Evolutionary conservation across 2,113 vertebrate species (phyloP).

Genomic region (Cygnus buccinator): DNA sequence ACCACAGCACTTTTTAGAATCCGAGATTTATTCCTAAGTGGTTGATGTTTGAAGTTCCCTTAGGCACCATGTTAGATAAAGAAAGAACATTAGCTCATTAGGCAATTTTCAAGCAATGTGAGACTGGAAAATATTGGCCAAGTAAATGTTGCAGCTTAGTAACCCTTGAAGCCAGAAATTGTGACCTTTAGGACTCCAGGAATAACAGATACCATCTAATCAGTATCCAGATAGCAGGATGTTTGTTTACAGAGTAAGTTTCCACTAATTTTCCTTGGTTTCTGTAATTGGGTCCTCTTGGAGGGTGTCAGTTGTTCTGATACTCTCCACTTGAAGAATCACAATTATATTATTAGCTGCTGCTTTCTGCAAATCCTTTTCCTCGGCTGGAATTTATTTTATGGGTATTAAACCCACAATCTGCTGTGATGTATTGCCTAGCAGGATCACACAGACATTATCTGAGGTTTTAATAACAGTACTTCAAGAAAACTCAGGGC

Average conservation of each 20-base stretch:
- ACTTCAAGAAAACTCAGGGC: background rate
- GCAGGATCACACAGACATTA: background rate
- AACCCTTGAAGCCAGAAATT: slow-evolving; percentile 72
- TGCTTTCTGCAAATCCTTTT: background rate
- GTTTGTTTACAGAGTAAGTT: slow-evolving; percentile 65
- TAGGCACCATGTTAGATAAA: slow-evolving; percentile 54
- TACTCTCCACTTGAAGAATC: background rate
- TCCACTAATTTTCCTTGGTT: slow-evolving; percentile 64
- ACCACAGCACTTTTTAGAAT: background rate
- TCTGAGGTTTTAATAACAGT: background rate
- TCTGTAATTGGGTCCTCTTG: slow-evolving; percentile 31
- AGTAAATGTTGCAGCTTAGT: slow-evolving; percentile 66
- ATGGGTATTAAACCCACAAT: background rate
- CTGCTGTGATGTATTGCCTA: background rate
- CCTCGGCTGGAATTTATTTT: background rate
- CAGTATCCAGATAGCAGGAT: slow-evolving; percentile 67
- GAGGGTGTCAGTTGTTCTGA: slow-evolving; percentile 16
- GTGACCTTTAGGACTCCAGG: slow-evolving; percentile 63
- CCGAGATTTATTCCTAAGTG: slow-evolving; percentile 18
- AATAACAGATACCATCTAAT: slow-evolving; percentile 65
- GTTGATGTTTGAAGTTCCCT: slow-evolving; percentile 56
- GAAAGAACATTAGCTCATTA: slow-evolving; percentile 54
- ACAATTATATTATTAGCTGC: background rate
- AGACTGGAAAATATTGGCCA: slow-evolving; percentile 69
- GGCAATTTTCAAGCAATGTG: slow-evolving; percentile 63